A percentile compares a stretch with the other conserved stretches of the same genome.
Conservation (phyloP, 1,140 invertebrate species). For the Pogonomyrmex barbatus region DNA sequence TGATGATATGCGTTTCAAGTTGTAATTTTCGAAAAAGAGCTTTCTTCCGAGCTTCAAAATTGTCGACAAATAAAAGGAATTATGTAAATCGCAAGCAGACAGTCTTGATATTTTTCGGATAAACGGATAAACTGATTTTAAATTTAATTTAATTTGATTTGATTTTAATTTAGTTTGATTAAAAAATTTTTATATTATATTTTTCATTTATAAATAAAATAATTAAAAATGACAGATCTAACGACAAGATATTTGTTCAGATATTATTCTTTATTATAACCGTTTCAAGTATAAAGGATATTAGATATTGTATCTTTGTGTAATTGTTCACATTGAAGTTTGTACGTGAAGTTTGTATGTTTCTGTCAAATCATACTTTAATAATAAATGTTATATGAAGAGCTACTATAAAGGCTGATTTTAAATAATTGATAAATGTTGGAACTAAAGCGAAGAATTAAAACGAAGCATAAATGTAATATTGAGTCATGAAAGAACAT, state of each 20-base stretch:
- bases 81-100: not conserved
- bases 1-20: not conserved
- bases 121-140: not conserved
- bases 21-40: not conserved
- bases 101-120: constrained; percentile 1
- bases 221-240: too few species aligned
- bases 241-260: too few species aligned
- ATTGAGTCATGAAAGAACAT: not conserved
- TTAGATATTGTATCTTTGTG: not conserved
- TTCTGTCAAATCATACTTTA: not conserved
- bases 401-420: not conserved
- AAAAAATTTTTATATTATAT: not conserved
- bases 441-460: not conserved
- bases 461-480: constrained; percentile 1
- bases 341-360: not conserved
- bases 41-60: not conserved
- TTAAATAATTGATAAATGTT: constrained; percentile 1
- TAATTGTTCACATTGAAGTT: not conserved
- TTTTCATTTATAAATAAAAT: too few species aligned
- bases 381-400: constrained; percentile 16
- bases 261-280: not conserved
- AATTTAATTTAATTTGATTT: not conserved
- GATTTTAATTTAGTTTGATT: not conserved
- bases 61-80: not conserved
- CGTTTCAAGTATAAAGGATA: not conserved